Evolutionary conservation across 2,797 vertebrate species (phyloP).

Genomic region (Neosilurus mollespiculum): DNA sequence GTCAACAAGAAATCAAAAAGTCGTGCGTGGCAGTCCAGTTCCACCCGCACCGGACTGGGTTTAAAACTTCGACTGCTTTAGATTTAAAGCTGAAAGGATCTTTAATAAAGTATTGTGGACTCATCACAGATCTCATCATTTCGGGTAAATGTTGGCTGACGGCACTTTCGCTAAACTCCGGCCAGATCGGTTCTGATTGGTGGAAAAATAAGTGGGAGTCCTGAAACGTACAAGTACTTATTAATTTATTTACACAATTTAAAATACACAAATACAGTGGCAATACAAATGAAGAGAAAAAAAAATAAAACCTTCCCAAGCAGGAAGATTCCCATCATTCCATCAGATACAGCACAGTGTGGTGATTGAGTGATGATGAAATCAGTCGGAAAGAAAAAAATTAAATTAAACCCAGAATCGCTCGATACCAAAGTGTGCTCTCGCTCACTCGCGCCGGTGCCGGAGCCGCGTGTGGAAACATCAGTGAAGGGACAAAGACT

Average conservation of each 20-base stretch:
- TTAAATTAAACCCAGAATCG: slow-evolving; percentile 32
- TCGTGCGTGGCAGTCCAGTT: too few relatives aligned
- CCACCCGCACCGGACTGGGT: too few relatives aligned
- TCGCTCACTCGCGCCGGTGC: slow-evolving; percentile 46
- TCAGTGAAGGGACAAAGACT: slow-evolving; percentile 11
- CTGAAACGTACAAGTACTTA: slow-evolving; percentile 79
- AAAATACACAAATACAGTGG: slow-evolving; percentile 91
- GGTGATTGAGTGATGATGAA: slow-evolving; percentile 51
- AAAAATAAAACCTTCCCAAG: slow-evolving; percentile 57
- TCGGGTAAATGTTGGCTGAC: too few relatives aligned
- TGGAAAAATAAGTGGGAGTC: not conserved
- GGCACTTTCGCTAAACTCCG: too few relatives aligned
- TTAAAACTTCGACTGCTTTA: too few relatives aligned
- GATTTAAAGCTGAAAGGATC: too few relatives aligned
- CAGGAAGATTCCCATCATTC: slow-evolving; percentile 65
- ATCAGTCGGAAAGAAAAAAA: slow-evolving; percentile 43
- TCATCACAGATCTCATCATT: too few relatives aligned
- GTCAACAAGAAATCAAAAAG: too few relatives aligned
- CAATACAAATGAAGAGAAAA: slow-evolving; percentile 80
- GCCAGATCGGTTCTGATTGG: not conserved
- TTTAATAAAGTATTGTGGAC: too few relatives aligned
- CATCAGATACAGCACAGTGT: slow-evolving; percentile 65
- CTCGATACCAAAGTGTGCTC: slow-evolving; percentile 56
- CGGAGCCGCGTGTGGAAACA: slow-evolving; percentile 24
- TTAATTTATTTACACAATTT: slow-evolving; percentile 96